Conservation (phyloP, 92 coral and sea anemone species). For the Epizoanthus scotinus region DNA sequence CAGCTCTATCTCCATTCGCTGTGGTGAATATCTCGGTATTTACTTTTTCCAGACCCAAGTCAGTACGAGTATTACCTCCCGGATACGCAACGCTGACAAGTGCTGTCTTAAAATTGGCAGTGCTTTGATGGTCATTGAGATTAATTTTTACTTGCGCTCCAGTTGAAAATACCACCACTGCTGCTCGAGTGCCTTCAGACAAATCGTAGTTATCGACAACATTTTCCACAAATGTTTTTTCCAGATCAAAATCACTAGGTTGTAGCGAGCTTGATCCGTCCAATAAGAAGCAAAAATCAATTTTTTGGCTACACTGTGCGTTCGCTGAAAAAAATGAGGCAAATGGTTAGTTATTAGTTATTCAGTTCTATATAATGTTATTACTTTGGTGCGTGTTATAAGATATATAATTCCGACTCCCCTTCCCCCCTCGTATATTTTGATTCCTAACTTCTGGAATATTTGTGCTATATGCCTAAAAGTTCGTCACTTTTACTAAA, state of each 20-base stretch:
- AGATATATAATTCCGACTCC: too few species aligned
- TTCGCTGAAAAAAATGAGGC: neutral
- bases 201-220: conserved; percentile 4
- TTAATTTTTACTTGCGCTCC: conserved; percentile 1
- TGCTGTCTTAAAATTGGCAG: conserved; percentile 18
- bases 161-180: neutral
- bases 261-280: conserved; percentile 22
- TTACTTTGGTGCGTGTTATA: too few species aligned
- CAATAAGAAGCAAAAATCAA: conserved; percentile 27
- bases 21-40: conserved; percentile 9
- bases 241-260: neutral
- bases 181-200: conserved; percentile 7
- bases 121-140: conserved; percentile 2
- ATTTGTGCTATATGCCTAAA: too few species aligned
- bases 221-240: conserved; percentile 19
- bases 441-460: too few species aligned
- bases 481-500: too few species aligned
- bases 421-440: too few species aligned
- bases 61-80: neutral
- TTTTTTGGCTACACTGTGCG: conserved; percentile 6
- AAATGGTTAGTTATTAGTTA: too few species aligned
- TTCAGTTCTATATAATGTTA: too few species aligned
- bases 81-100: neutral
- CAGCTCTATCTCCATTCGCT: conserved; percentile 31
- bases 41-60: neutral